Base-by-base conservation (phyloP, 2,888 invertebrate genomes). In the Acrocyrtus sp. region DNA sequence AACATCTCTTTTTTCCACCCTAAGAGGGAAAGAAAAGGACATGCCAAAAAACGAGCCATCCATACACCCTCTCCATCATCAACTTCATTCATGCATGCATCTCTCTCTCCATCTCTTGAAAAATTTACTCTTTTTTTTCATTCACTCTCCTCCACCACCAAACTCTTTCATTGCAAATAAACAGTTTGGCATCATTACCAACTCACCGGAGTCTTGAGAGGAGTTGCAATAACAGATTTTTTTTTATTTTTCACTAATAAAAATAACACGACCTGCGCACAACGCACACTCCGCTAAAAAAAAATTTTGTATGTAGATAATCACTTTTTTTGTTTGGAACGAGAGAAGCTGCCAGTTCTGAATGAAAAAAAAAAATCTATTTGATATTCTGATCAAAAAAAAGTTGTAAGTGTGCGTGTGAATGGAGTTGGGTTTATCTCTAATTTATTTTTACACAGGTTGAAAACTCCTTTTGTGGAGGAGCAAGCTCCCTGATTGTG, bases 61-160 rank as follows among this genome's bases (percentile, higher is more conserved):
- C 58, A 45, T n/a, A n/a, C n/a, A n/a, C 26, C 57, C 58, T 47
- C 47, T 47, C 29, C 47, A 58, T 26, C 41, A 56, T 29, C 22
- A 56, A 22, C 22, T 50, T 50, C 61, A 61, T 61, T 61, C 50
- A 61, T 17, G 50, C 61, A 61, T 61, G 61, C 22, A 61, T 45
- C 19, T 4, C 26, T 12, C 47, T 47, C 6, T 17, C 47, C 6
- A 8, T 15, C 21, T 54, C 19, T 22, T 39, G 39, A 19, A 21
- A 54, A 27, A 29, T 17, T 10, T n/a, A 21, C 21, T 21, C 21
- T 47, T 47, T 47, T 47, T 47, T 47, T 45, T 45, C 45, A n/a
- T 17, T 47, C 19, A 47, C 12, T 56, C 41, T 22, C 22, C 24
- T 21, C 22, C 4, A 41, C 41, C 41, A 39, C 2, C n/a, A 27